Evolutionary conservation across 2,113 vertebrate genomes (phyloP).

Genomic region (Pachycephala philippinensis): DNA sequence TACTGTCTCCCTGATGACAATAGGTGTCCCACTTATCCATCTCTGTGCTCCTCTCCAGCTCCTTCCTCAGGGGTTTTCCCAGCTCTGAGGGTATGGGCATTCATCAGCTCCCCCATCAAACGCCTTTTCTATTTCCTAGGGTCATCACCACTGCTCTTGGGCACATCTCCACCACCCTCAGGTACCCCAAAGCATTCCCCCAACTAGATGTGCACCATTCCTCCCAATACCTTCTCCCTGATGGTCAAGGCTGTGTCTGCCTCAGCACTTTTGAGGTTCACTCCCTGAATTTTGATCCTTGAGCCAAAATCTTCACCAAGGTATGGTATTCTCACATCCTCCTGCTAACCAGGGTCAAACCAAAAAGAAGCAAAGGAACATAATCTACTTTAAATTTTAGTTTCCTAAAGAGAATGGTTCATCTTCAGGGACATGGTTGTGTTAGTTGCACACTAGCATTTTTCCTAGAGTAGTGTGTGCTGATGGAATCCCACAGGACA

Average conservation of each 20-base stretch:
- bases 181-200: background rate
- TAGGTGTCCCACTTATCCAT: background rate
- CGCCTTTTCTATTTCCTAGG: background rate
- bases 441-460: background rate
- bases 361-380: background rate
- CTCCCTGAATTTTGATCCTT: background rate
- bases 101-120: background rate
- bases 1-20: background rate
- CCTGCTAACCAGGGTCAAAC: background rate
- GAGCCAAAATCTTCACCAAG: background rate
- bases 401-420: background rate
- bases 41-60: background rate
- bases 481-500: background rate
- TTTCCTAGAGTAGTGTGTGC: background rate
- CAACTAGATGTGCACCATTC: background rate
- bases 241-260: accelerated
- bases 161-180: background rate
- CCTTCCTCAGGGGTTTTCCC: background rate
- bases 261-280: background rate
- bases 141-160: background rate
- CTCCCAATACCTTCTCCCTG: background rate
- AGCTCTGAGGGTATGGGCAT: background rate
- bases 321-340: background rate
- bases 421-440: background rate
- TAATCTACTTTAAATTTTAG: background rate